phyloP scores from a whole-genome alignment of 1,140 invertebrate species.

The Pseudomyrmex pallidus region DNA sequence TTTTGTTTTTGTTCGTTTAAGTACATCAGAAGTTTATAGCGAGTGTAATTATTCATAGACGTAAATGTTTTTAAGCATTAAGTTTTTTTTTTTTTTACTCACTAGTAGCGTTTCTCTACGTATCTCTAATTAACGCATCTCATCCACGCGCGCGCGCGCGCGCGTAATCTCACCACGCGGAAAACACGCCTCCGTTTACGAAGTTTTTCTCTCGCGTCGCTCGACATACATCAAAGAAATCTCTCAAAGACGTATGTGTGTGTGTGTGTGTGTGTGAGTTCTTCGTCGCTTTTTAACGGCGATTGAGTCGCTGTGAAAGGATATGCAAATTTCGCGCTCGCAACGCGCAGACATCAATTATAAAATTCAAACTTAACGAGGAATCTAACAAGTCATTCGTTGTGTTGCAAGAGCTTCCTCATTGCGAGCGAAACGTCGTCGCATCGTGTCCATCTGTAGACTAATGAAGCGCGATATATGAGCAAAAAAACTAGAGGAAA shows the following conservation, averaged over 20 bases:
- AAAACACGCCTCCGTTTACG: conserved; percentile 73
- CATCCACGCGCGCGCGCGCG: neutral
- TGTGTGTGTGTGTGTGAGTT: too few relatives aligned
- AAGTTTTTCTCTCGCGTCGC: conserved; percentile 13
- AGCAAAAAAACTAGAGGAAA: conserved; percentile 18
- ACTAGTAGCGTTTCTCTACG: conserved; percentile 73
- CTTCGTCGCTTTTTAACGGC: too few relatives aligned
- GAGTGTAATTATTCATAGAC: conserved; percentile 54
- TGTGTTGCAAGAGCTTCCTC: conserved; percentile 42
- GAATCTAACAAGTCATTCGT: conserved; percentile 25
- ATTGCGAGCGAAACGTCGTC: conserved; percentile 5
- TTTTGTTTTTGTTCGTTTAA: conserved; percentile 62
- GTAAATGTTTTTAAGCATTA: conserved; percentile 63
- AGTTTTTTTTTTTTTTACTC: conserved; percentile 71
- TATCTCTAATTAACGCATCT: conserved; percentile 78
- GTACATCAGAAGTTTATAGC: conserved; percentile 75
- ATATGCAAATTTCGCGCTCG: too few relatives aligned
- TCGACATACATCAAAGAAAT: conserved; percentile 4
- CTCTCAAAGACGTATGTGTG: conserved; percentile 7
- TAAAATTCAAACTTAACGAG: conserved; percentile 10
- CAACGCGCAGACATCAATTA: conserved; percentile 2
- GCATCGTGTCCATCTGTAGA: conserved; percentile 43
- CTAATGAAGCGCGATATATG: conserved; percentile 26
- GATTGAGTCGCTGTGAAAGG: too few relatives aligned
- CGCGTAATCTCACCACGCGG: conserved; percentile 6